A percentile compares a stretch with the other conserved stretches of the same genome.
These are phyloP conservation scores for Dendroctonus ponderosae DNA, from an alignment of 1,140 invertebrate species.

Conservation along the genomic window DNA sequence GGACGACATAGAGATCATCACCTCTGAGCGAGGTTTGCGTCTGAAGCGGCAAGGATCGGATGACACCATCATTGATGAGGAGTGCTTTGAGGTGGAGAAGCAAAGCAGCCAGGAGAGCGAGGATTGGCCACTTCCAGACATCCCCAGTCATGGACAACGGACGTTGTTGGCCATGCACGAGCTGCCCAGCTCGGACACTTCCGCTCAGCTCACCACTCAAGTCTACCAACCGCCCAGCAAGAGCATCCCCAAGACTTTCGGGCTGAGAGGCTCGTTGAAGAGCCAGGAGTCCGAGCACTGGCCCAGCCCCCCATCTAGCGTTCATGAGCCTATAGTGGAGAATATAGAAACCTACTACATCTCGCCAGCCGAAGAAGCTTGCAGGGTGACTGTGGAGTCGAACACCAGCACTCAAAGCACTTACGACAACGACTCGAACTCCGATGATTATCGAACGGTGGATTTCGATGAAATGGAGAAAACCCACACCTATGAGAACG, in stretches of 20 bases:
- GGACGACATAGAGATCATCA: constrained; percentile 58
- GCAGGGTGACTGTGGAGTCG: constrained; percentile 64
- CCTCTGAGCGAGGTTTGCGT: constrained; percentile 47
- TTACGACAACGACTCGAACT: constrained; percentile 50
- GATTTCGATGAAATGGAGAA: constrained; percentile 48
- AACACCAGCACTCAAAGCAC: constrained; percentile 45
- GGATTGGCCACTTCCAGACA: constrained; percentile 67
- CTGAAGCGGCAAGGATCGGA: constrained; percentile 49
- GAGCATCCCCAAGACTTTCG: constrained; percentile 48
- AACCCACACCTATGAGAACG: constrained; percentile 49
- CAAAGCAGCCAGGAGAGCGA: constrained; percentile 65
- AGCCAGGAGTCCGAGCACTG: constrained; percentile 69
- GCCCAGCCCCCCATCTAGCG: constrained; percentile 74
- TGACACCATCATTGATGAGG: constrained; percentile 51
- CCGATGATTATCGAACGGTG: constrained; percentile 59
- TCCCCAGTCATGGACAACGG: constrained; percentile 51
- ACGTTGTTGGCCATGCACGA: constrained; percentile 47
- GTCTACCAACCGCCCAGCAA: constrained; percentile 47
- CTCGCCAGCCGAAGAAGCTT: constrained; percentile 65
- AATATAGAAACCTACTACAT: constrained; percentile 83
- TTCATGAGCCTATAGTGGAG: constrained; percentile 64
- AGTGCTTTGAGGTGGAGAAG: constrained; percentile 45
- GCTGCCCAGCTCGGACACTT: constrained; percentile 48
- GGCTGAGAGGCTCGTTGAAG: constrained; percentile 49
- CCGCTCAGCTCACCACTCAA: constrained; percentile 50